Percentiles rank a stretch among this genome's conserved stretches.
These are phyloP conservation scores for Eptatretus atami DNA, from an alignment of 2,797 vertebrate genomes.

Conservation along the genomic window DNA sequence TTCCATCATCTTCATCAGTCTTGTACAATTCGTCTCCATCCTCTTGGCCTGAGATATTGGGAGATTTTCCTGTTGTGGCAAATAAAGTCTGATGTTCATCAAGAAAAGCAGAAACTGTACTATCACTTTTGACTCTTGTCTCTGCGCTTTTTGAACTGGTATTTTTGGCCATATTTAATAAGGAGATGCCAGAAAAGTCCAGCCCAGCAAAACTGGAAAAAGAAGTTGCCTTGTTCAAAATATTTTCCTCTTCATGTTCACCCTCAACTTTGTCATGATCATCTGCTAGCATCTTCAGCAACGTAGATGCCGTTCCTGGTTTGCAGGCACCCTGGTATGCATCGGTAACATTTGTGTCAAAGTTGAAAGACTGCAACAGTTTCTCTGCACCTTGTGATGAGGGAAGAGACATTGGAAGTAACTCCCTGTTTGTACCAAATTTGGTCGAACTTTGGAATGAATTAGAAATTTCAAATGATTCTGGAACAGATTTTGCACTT, in stretches of 20 bases:
- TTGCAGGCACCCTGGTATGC: not conserved
- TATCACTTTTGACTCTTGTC: slow-evolving; percentile 18
- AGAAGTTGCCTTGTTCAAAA: not conserved
- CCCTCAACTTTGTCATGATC: not conserved
- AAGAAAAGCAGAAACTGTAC: slow-evolving; percentile 49
- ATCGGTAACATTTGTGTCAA: not conserved
- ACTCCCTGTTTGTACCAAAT: too few species aligned
- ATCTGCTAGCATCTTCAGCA: slow-evolving; percentile 3
- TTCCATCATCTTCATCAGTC: slow-evolving; percentile 72
- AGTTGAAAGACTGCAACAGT: not conserved
- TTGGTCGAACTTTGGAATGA: too few species aligned
- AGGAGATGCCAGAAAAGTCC: not conserved
- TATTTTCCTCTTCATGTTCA: too few species aligned
- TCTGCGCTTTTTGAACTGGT: not conserved
- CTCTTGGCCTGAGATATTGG: slow-evolving; percentile 23
- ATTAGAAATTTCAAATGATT: too few species aligned
- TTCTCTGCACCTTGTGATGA: too few species aligned
- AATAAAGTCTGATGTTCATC: slow-evolving; percentile 48
- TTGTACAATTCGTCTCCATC: slow-evolving; percentile 60
- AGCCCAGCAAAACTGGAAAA: not conserved
- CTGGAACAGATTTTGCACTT: not conserved
- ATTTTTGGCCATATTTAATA: not conserved
- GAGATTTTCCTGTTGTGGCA: slow-evolving; percentile 19
- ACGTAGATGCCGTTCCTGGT: not conserved
- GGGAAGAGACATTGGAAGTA: too few species aligned